phyloP scores from a whole-genome alignment of 1,140 invertebrate species.

The Leptinotarsa lineolata region DNA sequence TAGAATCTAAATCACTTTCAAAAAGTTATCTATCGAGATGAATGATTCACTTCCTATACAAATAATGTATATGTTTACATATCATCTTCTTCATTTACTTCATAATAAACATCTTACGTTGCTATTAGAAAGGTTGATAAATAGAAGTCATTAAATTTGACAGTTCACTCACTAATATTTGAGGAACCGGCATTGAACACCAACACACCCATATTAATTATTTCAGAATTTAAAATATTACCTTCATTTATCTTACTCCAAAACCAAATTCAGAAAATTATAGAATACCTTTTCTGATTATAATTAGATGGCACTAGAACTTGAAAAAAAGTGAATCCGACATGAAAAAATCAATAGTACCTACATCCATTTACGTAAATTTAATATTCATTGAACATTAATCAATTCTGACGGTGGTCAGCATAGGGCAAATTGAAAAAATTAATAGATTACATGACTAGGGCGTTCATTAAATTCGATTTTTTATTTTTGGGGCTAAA shows the following conservation, averaged over 20 bases:
- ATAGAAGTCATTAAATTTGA: conserved; percentile 1
- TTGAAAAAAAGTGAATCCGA: background rate
- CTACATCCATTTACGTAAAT: background rate
- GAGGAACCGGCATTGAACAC: background rate
- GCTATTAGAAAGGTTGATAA: background rate
- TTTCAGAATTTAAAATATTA: background rate
- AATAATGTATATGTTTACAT: background rate
- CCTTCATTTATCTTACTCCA: background rate
- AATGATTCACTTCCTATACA: too few relatives aligned
- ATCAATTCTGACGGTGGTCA: background rate
- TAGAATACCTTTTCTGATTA: background rate
- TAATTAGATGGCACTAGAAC: background rate
- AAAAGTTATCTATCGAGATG: too few relatives aligned
- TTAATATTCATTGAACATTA: conserved; percentile 3
- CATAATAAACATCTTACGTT: background rate
- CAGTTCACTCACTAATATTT: conserved; percentile 5
- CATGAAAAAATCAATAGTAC: background rate
- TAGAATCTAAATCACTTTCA: too few relatives aligned
- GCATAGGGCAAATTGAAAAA: background rate
- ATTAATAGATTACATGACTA: conserved; percentile 1
- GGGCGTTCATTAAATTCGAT: background rate
- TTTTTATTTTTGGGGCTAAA: background rate
- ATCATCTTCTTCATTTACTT: background rate
- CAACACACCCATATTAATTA: conserved; percentile 2
- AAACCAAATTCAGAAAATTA: conserved; percentile 4